Evolutionary conservation across 2,113 vertebrate genomes (phyloP).

Genomic region (Chloropsis hardwickii): DNA sequence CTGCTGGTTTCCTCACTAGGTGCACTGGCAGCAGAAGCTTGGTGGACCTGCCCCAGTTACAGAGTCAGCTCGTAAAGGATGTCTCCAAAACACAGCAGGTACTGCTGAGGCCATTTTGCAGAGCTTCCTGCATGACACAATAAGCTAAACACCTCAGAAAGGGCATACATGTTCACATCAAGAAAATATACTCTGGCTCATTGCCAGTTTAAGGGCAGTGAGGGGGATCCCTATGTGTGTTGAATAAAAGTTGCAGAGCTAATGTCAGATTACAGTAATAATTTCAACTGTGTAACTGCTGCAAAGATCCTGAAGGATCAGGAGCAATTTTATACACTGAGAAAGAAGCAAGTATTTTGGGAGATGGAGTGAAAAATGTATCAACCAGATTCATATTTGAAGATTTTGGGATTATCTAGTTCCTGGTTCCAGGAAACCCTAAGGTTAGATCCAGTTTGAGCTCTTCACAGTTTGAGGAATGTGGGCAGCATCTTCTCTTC

Average conservation of each 20-base stretch:
- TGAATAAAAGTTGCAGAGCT: neutral
- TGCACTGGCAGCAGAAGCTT: neutral
- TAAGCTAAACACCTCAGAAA: neutral
- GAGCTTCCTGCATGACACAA: neutral
- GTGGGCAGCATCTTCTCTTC: neutral
- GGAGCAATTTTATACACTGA: neutral
- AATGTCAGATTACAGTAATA: neutral
- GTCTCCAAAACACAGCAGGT: neutral
- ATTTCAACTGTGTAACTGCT: neutral
- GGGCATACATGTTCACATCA: neutral
- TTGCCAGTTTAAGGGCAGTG: neutral
- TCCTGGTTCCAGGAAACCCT: neutral
- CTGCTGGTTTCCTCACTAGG: neutral
- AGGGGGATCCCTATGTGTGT: rapidly evolving
- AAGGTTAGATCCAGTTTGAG: neutral
- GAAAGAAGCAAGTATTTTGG: neutral
- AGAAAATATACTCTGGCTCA: neutral
- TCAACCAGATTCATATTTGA: neutral
- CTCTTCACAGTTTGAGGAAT: neutral
- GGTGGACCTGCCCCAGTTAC: neutral
- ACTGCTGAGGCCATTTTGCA: neutral
- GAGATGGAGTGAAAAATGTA: neutral
- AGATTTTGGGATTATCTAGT: neutral
- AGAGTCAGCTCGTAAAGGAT: neutral
- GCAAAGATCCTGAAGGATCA: neutral